Conservation (phyloP, 2,888 invertebrate species). For the Melinaea menophilus region DNA sequence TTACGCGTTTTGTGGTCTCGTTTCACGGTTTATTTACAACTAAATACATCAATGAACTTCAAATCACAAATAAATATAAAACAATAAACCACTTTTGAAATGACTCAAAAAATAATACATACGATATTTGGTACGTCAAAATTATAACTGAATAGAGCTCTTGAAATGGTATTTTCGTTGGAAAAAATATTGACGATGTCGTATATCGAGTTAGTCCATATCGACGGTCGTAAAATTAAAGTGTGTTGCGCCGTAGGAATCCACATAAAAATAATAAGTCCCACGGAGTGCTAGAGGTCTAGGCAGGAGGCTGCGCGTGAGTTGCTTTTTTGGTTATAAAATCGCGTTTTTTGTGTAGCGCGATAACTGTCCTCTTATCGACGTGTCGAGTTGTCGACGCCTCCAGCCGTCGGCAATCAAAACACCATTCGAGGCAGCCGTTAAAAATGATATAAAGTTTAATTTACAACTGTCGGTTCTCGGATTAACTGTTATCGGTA, state of each 20-base stretch:
- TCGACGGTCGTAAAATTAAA: conserved; percentile 65
- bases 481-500: conserved; percentile 71
- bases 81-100: conserved; percentile 45
- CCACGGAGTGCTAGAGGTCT: conserved; percentile 36
- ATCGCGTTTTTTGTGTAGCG: conserved; percentile 67
- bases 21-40: conserved; percentile 72
- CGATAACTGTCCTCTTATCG: conserved; percentile 73
- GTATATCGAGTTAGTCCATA: conserved; percentile 57
- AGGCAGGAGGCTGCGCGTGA: conserved; percentile 44
- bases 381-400: conserved; percentile 77
- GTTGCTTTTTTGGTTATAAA: conserved; percentile 67
- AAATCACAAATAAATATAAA: conserved; percentile 54
- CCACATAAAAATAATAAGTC: conserved; percentile 58
- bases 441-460: conserved; percentile 77
- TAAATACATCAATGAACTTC: conserved; percentile 65
- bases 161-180: conserved; percentile 45
- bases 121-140: conserved; percentile 12
- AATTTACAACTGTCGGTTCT: conserved; percentile 69
- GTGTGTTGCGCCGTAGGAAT: conserved; percentile 65
- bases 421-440: conserved; percentile 73
- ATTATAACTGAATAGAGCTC: conserved; percentile 41
- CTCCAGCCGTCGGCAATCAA: conserved; percentile 76
- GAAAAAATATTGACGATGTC: conserved; percentile 61
- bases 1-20: conserved; percentile 70
- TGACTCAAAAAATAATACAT: not conserved